Base-by-base conservation (phyloP, 1,140 invertebrate species). In the Mya arenaria region DNA sequence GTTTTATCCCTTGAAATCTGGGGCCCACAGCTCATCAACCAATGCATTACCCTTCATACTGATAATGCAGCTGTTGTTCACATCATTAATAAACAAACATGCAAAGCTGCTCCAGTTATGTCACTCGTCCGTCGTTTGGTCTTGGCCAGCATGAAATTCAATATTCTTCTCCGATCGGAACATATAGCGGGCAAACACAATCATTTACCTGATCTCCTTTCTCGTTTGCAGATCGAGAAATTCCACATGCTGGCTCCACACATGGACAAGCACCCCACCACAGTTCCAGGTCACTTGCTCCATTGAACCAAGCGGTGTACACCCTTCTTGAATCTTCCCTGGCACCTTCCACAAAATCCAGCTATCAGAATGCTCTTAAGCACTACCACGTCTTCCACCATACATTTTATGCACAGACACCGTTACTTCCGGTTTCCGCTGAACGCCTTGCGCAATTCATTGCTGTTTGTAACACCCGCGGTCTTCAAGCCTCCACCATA, bases 81-180 rank as follows among this genome's bases (percentile, higher is more conserved):
- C 41, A 78, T 82, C 23, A 82, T 82, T 23, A 85, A 85, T 44
- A 82, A 72, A 34, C 32, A 60, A 25, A 66, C 84, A 19, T 77
- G 28, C 17, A 77, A 72, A 55, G 34, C 52, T 34, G 0, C 30
- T 17, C 1, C 6, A 1, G 44, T 85, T 23, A 85, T 85, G 80
- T n/a, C 17, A 17, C 52, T 85, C 15, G 79, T 85, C 15, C 65
- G 79, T 3, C 36, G 84, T 17, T 32, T 82, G 0, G 71, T 84
- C 10, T 19, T 75, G 1, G 52, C 69, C 13, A 23, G 39, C 37
- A 60, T 81, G 36, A 73, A 68, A 68, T 63, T 30, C 58, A 84
- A 84, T 48, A 82, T 84, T 34, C 30, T 81, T 6, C 5, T 66
- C 6, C 25, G 34, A 1, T 32, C 83, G 0, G 28, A 81, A 82